Evolutionary conservation across 2,797 vertebrate genomes (phyloP).

Genomic region (Notolepis coatsorum): DNA sequence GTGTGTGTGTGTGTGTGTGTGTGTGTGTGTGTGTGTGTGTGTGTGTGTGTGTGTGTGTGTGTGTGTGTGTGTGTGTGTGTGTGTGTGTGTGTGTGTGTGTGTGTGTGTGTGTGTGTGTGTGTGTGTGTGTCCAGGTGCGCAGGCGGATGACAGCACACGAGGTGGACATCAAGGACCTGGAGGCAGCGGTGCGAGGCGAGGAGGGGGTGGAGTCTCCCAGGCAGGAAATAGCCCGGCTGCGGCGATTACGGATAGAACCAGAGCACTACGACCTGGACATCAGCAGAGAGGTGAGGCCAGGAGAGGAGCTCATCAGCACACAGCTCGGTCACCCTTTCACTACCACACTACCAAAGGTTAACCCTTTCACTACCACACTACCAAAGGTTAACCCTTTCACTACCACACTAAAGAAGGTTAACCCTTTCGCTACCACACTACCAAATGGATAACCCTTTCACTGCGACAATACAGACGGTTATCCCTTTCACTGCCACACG

Average conservation of each 20-base stretch:
- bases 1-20: too few species aligned
- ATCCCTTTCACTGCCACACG: too few species aligned
- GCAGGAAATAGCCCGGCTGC: constrained; percentile 92
- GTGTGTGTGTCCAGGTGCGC: constrained; percentile 80
- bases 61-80: not conserved
- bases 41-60: not conserved
- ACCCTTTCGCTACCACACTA: too few species aligned
- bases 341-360: too few species aligned
- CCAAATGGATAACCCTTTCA: too few species aligned
- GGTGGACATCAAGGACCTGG: constrained; percentile 94
- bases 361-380: too few species aligned
- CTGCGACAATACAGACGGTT: too few species aligned
- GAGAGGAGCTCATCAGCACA: too few species aligned
- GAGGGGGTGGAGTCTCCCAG: constrained; percentile 90
- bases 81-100: not conserved
- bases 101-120: constrained; percentile 11
- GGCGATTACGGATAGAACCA: constrained; percentile 87
- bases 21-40: not conserved
- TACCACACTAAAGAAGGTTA: too few species aligned
- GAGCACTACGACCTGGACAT: constrained; percentile 87
- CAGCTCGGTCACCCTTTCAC: too few species aligned
- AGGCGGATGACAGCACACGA: constrained; percentile 93
- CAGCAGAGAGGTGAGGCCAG: constrained; percentile 82
- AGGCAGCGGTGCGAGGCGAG: constrained; percentile 87
- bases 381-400: too few species aligned